phyloP scores from a whole-genome alignment of 1,140 invertebrate species.

The Tetramorium parvispinum region DNA sequence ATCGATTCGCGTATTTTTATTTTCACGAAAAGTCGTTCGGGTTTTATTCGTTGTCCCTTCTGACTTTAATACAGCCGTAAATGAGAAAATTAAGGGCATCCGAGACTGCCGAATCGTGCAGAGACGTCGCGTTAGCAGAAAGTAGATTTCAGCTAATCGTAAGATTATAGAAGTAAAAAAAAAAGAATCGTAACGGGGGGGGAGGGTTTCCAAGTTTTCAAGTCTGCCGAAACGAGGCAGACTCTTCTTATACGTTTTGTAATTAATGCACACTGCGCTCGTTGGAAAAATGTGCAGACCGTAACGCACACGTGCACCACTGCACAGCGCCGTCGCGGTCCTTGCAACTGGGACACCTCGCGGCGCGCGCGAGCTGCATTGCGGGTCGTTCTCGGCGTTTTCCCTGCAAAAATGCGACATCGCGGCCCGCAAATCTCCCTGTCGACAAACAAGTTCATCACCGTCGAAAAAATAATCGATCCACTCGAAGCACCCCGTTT shows the following conservation, averaged over 20 bases:
- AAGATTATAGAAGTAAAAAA: not conserved
- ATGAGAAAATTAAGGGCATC: not conserved
- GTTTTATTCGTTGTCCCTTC: not conserved
- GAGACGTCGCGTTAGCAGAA: not conserved
- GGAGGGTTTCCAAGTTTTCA: not conserved
- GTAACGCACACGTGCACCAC: conserved; percentile 47
- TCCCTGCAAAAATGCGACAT: conserved; percentile 30
- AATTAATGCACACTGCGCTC: not conserved
- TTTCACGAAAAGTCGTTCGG: not conserved
- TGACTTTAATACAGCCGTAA: not conserved
- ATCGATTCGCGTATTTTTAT: not conserved
- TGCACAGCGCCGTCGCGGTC: conserved; percentile 36
- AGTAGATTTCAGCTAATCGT: not conserved
- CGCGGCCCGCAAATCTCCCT: conserved; percentile 2
- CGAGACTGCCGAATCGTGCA: not conserved
- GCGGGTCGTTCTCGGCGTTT: conserved; percentile 45
- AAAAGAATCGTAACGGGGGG: not conserved
- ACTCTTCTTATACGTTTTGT: not conserved
- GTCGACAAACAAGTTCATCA: not conserved
- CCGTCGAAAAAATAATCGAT: not conserved
- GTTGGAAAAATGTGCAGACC: conserved; percentile 60
- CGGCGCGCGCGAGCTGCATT: conserved; percentile 61
- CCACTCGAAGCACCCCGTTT: not conserved
- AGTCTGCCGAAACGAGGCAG: not conserved
- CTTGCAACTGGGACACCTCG: conserved; percentile 63